These are phyloP conservation scores for Gerris lacustris DNA, from an alignment of 2,888 invertebrate species.

Conservation along the genomic window DNA sequence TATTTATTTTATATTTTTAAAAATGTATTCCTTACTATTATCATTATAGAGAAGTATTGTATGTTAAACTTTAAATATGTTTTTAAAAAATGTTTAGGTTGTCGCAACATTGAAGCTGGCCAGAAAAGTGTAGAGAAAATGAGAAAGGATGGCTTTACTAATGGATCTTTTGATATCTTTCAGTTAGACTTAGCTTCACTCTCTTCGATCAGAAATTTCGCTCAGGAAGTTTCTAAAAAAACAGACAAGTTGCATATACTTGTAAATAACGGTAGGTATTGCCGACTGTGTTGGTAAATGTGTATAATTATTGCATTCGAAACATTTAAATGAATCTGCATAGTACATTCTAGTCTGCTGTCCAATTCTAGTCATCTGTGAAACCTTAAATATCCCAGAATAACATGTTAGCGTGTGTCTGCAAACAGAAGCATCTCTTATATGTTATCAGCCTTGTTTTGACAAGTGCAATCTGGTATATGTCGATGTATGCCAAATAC, in stretches of 20 bases:
- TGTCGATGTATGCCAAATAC: too few relatives aligned
- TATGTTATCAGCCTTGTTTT: too few relatives aligned
- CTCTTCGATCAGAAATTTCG: slow-evolving; percentile 64
- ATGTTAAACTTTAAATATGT: slow-evolving; percentile 5
- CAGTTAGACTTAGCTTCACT: slow-evolving; percentile 64
- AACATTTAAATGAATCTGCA: too few relatives aligned
- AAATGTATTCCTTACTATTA: neutral
- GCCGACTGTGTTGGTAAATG: too few relatives aligned
- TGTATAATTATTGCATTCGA: too few relatives aligned
- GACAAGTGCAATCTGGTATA: too few relatives aligned
- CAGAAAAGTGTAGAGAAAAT: slow-evolving; percentile 39
- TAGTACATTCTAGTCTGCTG: too few relatives aligned
- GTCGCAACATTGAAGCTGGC: slow-evolving; percentile 52
- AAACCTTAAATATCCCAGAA: too few relatives aligned
- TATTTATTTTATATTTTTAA: neutral
- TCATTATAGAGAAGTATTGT: neutral
- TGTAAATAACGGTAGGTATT: slow-evolving; percentile 59
- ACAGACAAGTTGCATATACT: slow-evolving; percentile 57
- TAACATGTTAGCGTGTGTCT: too few relatives aligned
- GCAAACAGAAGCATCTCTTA: too few relatives aligned
- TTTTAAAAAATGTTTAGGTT: too few relatives aligned
- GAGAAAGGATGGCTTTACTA: slow-evolving; percentile 41
- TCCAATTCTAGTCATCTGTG: too few relatives aligned
- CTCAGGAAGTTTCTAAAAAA: slow-evolving; percentile 48
- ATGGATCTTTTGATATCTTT: slow-evolving; percentile 51